Percentiles rank a stretch among this genome's conserved stretches.
phyloP scores from a whole-genome alignment of 1,140 invertebrate species.

The Spodoptera litura region DNA sequence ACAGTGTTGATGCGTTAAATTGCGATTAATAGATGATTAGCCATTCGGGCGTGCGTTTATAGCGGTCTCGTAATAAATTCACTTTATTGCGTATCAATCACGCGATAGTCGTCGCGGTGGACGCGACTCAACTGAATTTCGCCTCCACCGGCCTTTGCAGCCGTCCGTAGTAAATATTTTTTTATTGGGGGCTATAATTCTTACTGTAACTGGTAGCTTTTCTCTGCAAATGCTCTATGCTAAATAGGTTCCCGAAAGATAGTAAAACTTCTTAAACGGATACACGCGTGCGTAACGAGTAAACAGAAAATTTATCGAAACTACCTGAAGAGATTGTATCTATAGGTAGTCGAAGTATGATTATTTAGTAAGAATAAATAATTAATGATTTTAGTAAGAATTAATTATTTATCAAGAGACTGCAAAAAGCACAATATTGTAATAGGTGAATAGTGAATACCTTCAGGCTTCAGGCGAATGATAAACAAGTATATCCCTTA shows the following conservation, averaged over 20 bases:
- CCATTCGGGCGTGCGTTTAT: conserved; percentile 75
- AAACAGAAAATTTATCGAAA: conserved; percentile 19
- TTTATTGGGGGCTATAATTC: conserved; percentile 44
- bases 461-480: no score
- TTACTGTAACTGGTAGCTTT: conserved; percentile 43
- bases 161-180: conserved; percentile 46
- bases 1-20: conserved; percentile 82
- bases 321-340: not conserved
- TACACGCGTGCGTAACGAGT: conserved; percentile 8
- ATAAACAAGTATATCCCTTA: not conserved
- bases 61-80: conserved; percentile 77
- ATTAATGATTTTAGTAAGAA: no score
- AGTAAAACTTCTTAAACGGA: conserved; percentile 16
- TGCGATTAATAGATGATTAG: conserved; percentile 82
- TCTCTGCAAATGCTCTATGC: conserved; percentile 41
- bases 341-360: not conserved
- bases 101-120: conserved; percentile 51
- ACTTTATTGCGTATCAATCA: conserved; percentile 81
- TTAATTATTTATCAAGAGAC: no score
- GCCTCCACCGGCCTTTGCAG: conserved; percentile 36
- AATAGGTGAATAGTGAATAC: no score
- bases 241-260: conserved; percentile 34
- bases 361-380: no score
- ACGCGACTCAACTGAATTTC: conserved; percentile 39
- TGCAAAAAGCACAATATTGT: no score